A percentile compares a stretch with the other conserved stretches of the same genome.
Conservation (phyloP, 2,113 vertebrate genomes). For the Protomyctophum bolini region DNA sequence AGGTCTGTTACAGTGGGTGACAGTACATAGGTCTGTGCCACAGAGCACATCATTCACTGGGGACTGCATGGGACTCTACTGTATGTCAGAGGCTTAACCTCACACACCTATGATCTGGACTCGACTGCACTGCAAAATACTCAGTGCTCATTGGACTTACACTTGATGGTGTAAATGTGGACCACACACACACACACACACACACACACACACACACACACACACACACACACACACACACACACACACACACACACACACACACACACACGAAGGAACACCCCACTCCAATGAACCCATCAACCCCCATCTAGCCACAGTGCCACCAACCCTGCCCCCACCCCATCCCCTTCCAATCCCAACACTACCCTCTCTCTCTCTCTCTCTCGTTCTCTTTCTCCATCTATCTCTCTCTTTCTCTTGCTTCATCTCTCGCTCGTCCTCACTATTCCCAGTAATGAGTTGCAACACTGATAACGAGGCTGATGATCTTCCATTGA, state of each 20-base stretch:
- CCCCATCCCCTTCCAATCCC: slow-evolving; percentile 80
- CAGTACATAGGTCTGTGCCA: slow-evolving; percentile 22
- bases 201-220: slow-evolving; percentile 7
- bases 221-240: slow-evolving; percentile 1
- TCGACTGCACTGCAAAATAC: slow-evolving; percentile 16
- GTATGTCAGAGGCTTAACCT: slow-evolving; percentile 67
- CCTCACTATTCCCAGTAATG: slow-evolving; percentile 99
- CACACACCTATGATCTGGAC: slow-evolving; percentile 68
- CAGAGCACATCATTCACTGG: slow-evolving; percentile 13
- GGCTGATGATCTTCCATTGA: slow-evolving; percentile 99
- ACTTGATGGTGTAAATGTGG: background rate
- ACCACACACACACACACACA: slow-evolving; percentile 13
- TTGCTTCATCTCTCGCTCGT: slow-evolving; percentile 90
- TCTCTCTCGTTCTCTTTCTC: slow-evolving; percentile 75
- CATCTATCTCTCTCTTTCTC: slow-evolving; percentile 86
- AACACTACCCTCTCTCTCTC: slow-evolving; percentile 86
- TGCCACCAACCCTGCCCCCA: slow-evolving; percentile 53
- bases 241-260: slow-evolving; percentile 24
- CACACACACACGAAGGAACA: background rate
- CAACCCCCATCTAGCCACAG: slow-evolving; percentile 23
- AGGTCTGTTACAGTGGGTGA: background rate
- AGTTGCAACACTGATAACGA: slow-evolving; percentile 99
- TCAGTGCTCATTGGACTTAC: too few species aligned
- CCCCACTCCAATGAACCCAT: slow-evolving; percentile 6
- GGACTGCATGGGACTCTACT: slow-evolving; percentile 50